Evolutionary conservation across 2,888 invertebrate species (phyloP).

Genomic region (Aproaerema taeniolella): DNA sequence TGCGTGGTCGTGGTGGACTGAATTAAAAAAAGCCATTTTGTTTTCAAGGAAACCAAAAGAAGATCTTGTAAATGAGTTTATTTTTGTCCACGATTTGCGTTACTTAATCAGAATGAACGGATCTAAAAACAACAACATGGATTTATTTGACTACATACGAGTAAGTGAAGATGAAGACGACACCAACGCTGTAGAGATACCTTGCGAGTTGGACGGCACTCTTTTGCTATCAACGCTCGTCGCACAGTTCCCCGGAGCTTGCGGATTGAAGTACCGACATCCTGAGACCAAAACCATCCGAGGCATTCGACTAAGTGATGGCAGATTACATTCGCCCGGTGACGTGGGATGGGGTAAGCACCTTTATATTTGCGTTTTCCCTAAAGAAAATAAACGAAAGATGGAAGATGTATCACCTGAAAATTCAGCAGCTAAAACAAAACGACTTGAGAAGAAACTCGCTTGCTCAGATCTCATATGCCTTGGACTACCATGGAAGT

Average conservation of each 20-base stretch:
- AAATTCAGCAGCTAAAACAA: slow-evolving; percentile 96
- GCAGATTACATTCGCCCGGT: slow-evolving; percentile 91
- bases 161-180: slow-evolving; percentile 91
- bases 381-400: slow-evolving; percentile 96
- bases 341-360: slow-evolving; percentile 86
- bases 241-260: slow-evolving; percentile 98
- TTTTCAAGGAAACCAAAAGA: no score
- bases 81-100: no score
- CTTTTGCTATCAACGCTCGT: slow-evolving; percentile 95
- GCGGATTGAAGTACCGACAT: slow-evolving; percentile 97
- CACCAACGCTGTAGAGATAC: slow-evolving; percentile 96
- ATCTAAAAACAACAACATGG: slow-evolving; percentile 42
- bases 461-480: slow-evolving; percentile 98
- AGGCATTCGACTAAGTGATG: slow-evolving; percentile 94
- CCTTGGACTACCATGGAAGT: slow-evolving; percentile 98
- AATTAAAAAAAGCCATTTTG: no score
- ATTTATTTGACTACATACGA: slow-evolving; percentile 62
- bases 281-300: slow-evolving; percentile 92
- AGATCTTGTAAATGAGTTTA: no score
- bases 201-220: slow-evolving; percentile 96
- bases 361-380: slow-evolving; percentile 88
- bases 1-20: no score
- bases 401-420: slow-evolving; percentile 94
- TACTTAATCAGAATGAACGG: slow-evolving; percentile 18
- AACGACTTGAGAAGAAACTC: slow-evolving; percentile 93